Evolutionary conservation across 2,888 invertebrate species (phyloP), one percentile per base, ranked within the genome.

Genomic region (Spialia ferax): DNA sequence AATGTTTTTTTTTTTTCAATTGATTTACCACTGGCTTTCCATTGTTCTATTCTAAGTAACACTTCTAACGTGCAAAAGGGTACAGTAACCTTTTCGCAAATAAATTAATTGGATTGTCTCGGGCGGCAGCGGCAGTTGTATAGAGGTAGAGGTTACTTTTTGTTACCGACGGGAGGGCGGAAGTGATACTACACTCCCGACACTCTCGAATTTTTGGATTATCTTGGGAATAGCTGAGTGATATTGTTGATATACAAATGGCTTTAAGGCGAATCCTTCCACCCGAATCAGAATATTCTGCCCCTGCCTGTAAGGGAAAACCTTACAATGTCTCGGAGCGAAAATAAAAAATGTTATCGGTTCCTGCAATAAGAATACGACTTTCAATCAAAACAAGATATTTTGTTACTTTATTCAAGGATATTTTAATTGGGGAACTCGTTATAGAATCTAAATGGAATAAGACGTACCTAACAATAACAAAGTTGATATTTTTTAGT

Each of bases 151-250:
- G n/a, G n/a, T n/a, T n/a, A 18, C 23, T 22, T 52, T 60, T 29
- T 48, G 42, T 45, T 45, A 20, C 45, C 45, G 29, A 52, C 11
- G 29, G 15, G 6, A 13, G n/a, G 26, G n/a, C 54, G 26, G 26
- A 54, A 26, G 54, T 54, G 15, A 23, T 52, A 22, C n/a, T 54
- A 52, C 52, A 23, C 23, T 52, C 52, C 42, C 38, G 35, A 48
- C 32, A 32, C 50, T 61, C 23, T 18, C 18, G 35, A 26, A 26
- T 32, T 62, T 62, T 52, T 52, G 15, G 22, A 61, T 50, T 61
- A 50, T 61, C 61, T 20, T 32, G 61, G 61, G 61, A 61, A 61
- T 61, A 61, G 50, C 32, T 61, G 48, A 32, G 50, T 61, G 50
- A 52, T 61, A 13, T 29, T 48, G 59, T 57, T 57, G 56, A 38